A percentile compares a stretch with the other conserved stretches of the same genome.
Conservation (phyloP, 2,888 invertebrate genomes). For the Dryobotodes eremita region DNA sequence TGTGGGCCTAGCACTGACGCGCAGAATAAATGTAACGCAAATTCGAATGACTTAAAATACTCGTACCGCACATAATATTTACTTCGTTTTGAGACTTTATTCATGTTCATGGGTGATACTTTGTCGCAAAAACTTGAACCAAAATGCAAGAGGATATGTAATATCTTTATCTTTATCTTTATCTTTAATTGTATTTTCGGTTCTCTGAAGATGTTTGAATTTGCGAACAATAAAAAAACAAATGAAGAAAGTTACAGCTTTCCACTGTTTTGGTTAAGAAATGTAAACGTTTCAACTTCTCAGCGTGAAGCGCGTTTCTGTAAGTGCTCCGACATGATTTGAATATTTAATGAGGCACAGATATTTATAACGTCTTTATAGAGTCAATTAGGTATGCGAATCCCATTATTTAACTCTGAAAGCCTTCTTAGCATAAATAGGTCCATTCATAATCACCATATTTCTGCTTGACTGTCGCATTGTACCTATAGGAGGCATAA, state of each 20-base stretch:
- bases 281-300: not conserved
- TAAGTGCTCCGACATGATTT: constrained; percentile 30
- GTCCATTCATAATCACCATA: constrained; percentile 14
- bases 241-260: not conserved
- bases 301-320: constrained; percentile 2
- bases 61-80: no score
- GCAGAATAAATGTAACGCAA: not conserved
- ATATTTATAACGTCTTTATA: constrained; percentile 11
- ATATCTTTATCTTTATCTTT: no score
- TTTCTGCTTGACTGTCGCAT: not conserved
- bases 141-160: no score
- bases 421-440: constrained; percentile 11
- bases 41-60: not conserved
- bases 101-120: no score
- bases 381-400: constrained; percentile 30
- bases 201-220: not conserved
- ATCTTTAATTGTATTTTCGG: no score
- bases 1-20: not conserved
- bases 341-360: constrained; percentile 39
- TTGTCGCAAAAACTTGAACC: no score
- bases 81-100: no score
- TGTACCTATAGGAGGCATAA: not conserved
- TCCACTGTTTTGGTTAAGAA: not conserved
- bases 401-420: constrained; percentile 14
- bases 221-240: not conserved